These are phyloP conservation scores for Caenorhabditis sp. DNA, from an alignment of 2,888 invertebrate species.

Conservation along the genomic window DNA sequence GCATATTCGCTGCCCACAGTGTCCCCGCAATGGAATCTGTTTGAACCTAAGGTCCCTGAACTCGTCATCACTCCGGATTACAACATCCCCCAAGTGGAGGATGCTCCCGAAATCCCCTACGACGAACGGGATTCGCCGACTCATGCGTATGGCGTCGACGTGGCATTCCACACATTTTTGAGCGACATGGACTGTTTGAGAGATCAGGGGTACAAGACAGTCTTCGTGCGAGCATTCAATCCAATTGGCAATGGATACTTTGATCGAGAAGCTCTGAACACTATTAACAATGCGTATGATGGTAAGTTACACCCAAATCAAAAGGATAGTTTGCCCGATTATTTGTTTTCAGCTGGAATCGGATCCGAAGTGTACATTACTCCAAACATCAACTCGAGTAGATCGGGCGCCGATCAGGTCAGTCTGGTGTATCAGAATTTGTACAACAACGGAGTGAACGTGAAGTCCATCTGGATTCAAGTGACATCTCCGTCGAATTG, in stretches of 20 bases:
- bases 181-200: slow-evolving; percentile 51
- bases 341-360: slow-evolving; percentile 54
- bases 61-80: slow-evolving; percentile 35
- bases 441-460: slow-evolving; percentile 51
- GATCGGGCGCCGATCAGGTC: slow-evolving; percentile 56
- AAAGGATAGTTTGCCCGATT: too few relatives aligned
- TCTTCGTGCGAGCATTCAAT: slow-evolving; percentile 55
- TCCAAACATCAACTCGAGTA: slow-evolving; percentile 49
- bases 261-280: slow-evolving; percentile 51
- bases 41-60: neutral
- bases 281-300: slow-evolving; percentile 55
- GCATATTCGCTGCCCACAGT: slow-evolving; percentile 12
- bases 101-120: slow-evolving; percentile 32
- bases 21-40: neutral
- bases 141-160: slow-evolving; percentile 51
- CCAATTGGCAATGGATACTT: slow-evolving; percentile 56
- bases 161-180: slow-evolving; percentile 30
- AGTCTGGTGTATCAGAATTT: slow-evolving; percentile 54
- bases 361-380: slow-evolving; percentile 64
- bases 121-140: slow-evolving; percentile 30
- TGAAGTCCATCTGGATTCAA: slow-evolving; percentile 66
- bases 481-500: slow-evolving; percentile 32
- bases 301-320: slow-evolving; percentile 27
- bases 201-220: slow-evolving; percentile 38
- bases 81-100: slow-evolving; percentile 34